Conservation (phyloP, 2,888 invertebrate genomes). For the Heterodera filipjevi region DNA sequence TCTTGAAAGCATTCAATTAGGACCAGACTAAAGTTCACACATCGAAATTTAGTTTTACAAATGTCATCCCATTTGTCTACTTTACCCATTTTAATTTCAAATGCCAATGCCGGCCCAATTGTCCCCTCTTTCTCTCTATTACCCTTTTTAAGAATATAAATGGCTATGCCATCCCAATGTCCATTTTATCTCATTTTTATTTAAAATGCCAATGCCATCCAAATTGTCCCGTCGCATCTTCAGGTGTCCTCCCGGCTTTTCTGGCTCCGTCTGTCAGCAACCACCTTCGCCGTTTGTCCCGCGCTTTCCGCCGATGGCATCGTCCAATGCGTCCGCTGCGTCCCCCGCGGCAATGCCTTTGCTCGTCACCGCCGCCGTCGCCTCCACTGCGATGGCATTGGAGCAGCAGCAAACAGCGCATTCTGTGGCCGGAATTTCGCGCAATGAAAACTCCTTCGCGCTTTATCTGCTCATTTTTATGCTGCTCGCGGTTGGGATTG, state of each 20-base stretch:
- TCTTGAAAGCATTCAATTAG: no score
- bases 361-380: background rate
- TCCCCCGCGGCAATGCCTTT: background rate
- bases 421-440: slow-evolving; percentile 8
- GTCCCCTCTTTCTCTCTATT: no score
- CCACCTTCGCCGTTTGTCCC: background rate
- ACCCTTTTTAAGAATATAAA: no score
- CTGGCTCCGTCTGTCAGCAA: background rate
- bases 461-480: slow-evolving; percentile 33
- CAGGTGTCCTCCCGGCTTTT: background rate
- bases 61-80: background rate
- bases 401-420: background rate
- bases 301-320: background rate
- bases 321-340: background rate
- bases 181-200: no score
- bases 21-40: background rate
- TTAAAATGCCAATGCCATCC: background rate
- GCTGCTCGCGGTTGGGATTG: slow-evolving; percentile 35
- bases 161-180: no score
- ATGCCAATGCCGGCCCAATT: no score
- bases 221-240: background rate
- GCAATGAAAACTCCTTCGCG: slow-evolving; percentile 31
- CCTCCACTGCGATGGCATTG: slow-evolving; percentile 7
- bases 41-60: background rate
- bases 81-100: background rate